Evolutionary conservation across 2,888 invertebrate species (phyloP).

Genomic region (Tenthredo amoena): DNA sequence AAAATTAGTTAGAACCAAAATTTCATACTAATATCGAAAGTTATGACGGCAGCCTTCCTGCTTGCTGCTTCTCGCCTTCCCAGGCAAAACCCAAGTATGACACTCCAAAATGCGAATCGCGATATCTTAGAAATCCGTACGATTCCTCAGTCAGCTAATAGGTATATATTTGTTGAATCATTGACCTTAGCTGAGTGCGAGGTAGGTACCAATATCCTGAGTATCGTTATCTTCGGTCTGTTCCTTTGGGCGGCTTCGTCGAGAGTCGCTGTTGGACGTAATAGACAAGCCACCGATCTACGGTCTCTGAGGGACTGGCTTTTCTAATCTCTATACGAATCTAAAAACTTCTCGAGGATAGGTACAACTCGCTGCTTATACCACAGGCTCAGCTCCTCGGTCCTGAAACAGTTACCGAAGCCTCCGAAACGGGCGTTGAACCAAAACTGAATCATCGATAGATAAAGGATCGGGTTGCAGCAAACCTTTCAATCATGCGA

Average conservation of each 20-base stretch:
- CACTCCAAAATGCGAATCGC: neutral
- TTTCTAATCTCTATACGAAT: conserved; percentile 27
- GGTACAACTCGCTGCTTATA: conserved; percentile 18
- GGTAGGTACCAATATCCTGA: conserved; percentile 65
- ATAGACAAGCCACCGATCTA: conserved; percentile 62
- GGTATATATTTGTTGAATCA: conserved; percentile 57
- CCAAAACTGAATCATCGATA: conserved; percentile 70
- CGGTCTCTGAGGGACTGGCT: conserved; percentile 51
- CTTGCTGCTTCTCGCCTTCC: neutral
- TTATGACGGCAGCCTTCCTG: neutral
- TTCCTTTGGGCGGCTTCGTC: conserved; percentile 20
- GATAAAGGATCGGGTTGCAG: conserved; percentile 67
- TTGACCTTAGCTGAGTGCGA: conserved; percentile 57
- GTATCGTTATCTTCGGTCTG: conserved; percentile 69
- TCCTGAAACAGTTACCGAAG: neutral
- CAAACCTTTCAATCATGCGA: conserved; percentile 73
- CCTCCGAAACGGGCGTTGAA: conserved; percentile 35
- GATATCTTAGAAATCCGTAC: neutral
- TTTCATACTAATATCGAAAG: neutral
- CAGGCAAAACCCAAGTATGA: neutral
- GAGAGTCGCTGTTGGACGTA: conserved; percentile 56
- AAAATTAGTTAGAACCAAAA: neutral
- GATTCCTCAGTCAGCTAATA: neutral
- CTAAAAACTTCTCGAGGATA: conserved; percentile 25
- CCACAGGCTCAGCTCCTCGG: neutral